phyloP scores from a whole-genome alignment of 1,140 invertebrate genomes.

The Leptinotarsa texana region DNA sequence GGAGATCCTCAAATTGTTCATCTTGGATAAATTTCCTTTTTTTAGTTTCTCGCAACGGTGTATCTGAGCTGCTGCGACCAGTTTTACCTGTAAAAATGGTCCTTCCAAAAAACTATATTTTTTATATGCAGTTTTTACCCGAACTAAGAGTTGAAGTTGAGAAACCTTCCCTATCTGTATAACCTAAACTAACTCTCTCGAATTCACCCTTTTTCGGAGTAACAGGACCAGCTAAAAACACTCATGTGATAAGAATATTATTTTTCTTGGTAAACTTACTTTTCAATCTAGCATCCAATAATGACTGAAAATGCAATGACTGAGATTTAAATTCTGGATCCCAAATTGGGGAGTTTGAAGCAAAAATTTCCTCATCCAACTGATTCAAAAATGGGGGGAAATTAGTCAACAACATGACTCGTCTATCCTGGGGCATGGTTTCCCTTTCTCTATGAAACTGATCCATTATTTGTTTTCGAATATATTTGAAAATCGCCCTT shows the following conservation, averaged over 20 bases:
- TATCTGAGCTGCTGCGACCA: constrained; percentile 26
- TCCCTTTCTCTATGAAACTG: constrained; percentile 87
- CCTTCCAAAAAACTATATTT: neutral
- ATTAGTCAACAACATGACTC: constrained; percentile 67
- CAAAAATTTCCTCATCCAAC: constrained; percentile 86
- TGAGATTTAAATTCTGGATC: constrained; percentile 84
- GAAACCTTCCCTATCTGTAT: constrained; percentile 68
- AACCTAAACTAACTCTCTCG: constrained; percentile 66
- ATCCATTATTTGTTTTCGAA: constrained; percentile 87
- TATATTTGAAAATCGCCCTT: constrained; percentile 84
- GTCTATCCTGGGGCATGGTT: constrained; percentile 84
- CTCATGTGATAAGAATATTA: neutral
- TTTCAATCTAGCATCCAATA: constrained; percentile 47
- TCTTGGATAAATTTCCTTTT: constrained; percentile 46
- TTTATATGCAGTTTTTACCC: constrained; percentile 7
- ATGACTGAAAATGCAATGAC: constrained; percentile 64
- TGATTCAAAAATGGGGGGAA: constrained; percentile 82
- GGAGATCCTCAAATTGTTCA: constrained; percentile 65
- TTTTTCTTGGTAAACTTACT: constrained; percentile 26
- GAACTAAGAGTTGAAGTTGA: constrained; percentile 68
- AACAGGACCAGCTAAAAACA: constrained; percentile 12
- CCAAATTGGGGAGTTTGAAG: constrained; percentile 88
- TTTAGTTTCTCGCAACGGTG: constrained; percentile 42
- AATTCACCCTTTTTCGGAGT: constrained; percentile 61
- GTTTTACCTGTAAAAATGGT: too few species aligned